A percentile compares a stretch with the other conserved stretches of the same genome.
These are phyloP conservation scores for Lasius fuliginosus DNA, from an alignment of 2,888 invertebrate genomes.

Conservation along the genomic window DNA sequence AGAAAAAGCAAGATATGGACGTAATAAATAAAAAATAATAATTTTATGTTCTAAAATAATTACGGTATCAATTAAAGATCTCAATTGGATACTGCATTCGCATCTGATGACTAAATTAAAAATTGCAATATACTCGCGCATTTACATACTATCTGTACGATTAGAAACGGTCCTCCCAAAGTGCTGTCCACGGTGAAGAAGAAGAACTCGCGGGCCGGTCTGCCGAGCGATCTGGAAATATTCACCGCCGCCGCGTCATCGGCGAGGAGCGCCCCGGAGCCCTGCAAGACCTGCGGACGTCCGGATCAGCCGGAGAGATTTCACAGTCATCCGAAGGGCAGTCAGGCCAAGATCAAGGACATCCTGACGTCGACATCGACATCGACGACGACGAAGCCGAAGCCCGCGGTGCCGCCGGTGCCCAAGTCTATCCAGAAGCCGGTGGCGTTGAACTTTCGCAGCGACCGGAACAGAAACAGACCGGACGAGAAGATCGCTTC, in stretches of 20 bases:
- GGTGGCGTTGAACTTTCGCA: slow-evolving; percentile 86
- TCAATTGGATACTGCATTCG: background rate
- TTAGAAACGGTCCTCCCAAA: slow-evolving; percentile 64
- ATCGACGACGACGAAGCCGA: slow-evolving; percentile 43
- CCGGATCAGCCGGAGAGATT: slow-evolving; percentile 90
- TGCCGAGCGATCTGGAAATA: slow-evolving; percentile 78
- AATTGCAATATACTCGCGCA: background rate
- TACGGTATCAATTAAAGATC: background rate
- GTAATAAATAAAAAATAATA: background rate
- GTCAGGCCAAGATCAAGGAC: slow-evolving; percentile 73
- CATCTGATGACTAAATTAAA: background rate
- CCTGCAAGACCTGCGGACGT: slow-evolving; percentile 90
- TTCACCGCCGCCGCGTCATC: slow-evolving; percentile 72
- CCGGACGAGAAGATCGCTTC: slow-evolving; percentile 47
- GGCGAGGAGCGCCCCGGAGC: slow-evolving; percentile 85
- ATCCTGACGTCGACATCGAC: background rate
- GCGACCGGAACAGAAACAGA: slow-evolving; percentile 76
- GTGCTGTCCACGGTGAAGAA: slow-evolving; percentile 74
- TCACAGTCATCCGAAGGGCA: slow-evolving; percentile 87
- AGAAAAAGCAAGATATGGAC: background rate
- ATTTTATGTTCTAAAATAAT: background rate
- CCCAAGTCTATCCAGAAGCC: slow-evolving; percentile 87
- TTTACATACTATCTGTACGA: background rate
- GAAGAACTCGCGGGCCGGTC: slow-evolving; percentile 68
- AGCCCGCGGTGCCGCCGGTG: slow-evolving; percentile 67